Evolutionary conservation across 2,888 invertebrate genomes (phyloP).

Genomic region (Allophyes oxyacanthae): DNA sequence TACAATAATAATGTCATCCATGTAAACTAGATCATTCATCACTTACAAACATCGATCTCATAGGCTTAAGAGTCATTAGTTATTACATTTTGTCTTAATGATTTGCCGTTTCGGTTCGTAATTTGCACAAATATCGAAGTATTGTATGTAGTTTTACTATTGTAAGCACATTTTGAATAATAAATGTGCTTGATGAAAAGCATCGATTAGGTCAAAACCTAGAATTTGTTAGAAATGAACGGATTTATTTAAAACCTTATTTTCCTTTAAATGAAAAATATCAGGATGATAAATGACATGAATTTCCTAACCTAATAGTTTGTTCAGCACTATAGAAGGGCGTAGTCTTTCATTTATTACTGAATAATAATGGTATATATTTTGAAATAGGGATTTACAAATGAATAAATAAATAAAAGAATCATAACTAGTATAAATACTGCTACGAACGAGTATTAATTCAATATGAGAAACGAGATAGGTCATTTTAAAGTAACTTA

Average conservation of each 20-base stretch:
- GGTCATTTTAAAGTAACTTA: too few relatives aligned
- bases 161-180: neutral
- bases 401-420: conserved; percentile 4
- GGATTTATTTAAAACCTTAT: conserved; percentile 26
- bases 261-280: conserved; percentile 16
- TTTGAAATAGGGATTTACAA: neutral
- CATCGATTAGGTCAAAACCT: conserved; percentile 5
- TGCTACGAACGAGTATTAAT: neutral
- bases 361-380: too few relatives aligned
- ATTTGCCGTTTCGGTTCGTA: neutral
- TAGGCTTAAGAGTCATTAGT: neutral
- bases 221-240: conserved; percentile 24
- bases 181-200: conserved; percentile 9
- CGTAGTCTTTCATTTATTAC: conserved; percentile 9
- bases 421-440: neutral
- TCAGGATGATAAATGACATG: conserved; percentile 19
- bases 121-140: neutral
- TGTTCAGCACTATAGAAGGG: neutral
- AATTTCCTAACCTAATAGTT: conserved; percentile 31
- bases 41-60: conserved; percentile 15
- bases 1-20: conserved; percentile 21
- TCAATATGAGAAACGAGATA: too few relatives aligned
- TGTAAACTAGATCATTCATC: conserved; percentile 7
- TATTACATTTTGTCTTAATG: neutral
- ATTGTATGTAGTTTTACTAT: neutral